Base-by-base conservation (phyloP, 2,797 vertebrate genomes). In the Cossypha niveicapilla region DNA sequence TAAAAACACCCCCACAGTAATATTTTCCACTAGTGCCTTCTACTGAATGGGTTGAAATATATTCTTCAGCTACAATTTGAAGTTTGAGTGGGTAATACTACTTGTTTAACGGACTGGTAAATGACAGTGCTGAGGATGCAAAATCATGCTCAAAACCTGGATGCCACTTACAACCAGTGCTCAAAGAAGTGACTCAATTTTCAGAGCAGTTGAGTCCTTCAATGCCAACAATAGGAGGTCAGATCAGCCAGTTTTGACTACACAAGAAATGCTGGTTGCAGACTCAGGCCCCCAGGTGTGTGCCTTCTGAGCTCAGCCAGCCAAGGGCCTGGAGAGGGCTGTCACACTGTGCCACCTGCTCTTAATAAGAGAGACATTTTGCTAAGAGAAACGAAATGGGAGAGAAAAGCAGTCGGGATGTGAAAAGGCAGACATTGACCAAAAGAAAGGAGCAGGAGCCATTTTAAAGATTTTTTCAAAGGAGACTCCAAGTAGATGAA, bases 251-350 rank as follows among this genome's bases (percentile, higher is more conserved):
- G 16, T 42, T 88, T 27, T 79, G 62, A 50, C 34, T 34, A 63
- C 41, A 23, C 9, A 44, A 48, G 77, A 78, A 71, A 73, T 23
- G 32, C 15, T 28, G 13, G 34, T 58, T 34, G 27, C 23, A 51
- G n/a, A 28, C 22, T 53, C 15, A 18, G 71, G 51, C 42, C 9
- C 47, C 41, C 34, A 41, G 39, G 9, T 8, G 4, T 42, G 13
- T 6, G 16, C 35, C 15, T 2, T 62, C 53, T 23, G 39, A 76
- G 56, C 27, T 54, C 51, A 57, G 4, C 37, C 6, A 32, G 61
- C 21, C 0, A 0, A 53, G 39, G 24, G 58, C 9, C 19, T 1
- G 3, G 8, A 67, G n/a, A 47, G 21, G 44, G 30, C 25, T 37
- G 45, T 19, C 28, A 51, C 58, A 32, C 24, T 0, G 1, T 10